Conservation (phyloP, 1,140 invertebrate genomes). For the Drosophila burlai region DNA sequence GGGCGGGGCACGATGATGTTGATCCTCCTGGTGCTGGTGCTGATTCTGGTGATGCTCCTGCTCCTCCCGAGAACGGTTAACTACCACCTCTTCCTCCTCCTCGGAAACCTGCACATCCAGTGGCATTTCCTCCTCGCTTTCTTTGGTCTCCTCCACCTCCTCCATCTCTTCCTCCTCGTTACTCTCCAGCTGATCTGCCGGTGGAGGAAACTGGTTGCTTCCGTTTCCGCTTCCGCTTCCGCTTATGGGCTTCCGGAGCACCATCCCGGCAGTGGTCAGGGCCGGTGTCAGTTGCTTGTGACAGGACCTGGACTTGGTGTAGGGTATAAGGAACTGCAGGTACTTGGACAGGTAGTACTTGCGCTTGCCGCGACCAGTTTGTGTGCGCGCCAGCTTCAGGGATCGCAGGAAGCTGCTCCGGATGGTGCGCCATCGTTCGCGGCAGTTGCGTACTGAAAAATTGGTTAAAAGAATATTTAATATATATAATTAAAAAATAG, state of each 20-base stretch:
- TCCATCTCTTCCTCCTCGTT: conserved; percentile 15
- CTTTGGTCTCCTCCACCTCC: conserved; percentile 10
- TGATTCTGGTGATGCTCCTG: neutral
- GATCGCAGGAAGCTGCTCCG: conserved; percentile 80
- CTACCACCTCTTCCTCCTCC: conserved; percentile 21
- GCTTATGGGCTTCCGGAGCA: conserved; percentile 49
- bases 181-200: conserved; percentile 37
- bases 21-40: neutral
- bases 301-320: conserved; percentile 71
- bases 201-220: neutral
- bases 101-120: conserved; percentile 59
- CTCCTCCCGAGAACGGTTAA: neutral
- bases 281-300: conserved; percentile 36
- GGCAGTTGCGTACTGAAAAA: conserved; percentile 70
- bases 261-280: conserved; percentile 36
- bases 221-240: conserved; percentile 30
- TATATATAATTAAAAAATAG: no score
- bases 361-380: conserved; percentile 77
- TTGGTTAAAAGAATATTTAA: no score
- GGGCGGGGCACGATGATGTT: conserved; percentile 3
- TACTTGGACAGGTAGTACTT: conserved; percentile 83
- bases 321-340: conserved; percentile 79
- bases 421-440: conserved; percentile 80
- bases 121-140: conserved; percentile 48
- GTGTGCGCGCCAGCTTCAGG: conserved; percentile 73